Evolutionary conservation across 2,888 invertebrate genomes (phyloP), one percentile per base, ranked within the genome.

Genomic region (Drosophila austrosaltans): DNA sequence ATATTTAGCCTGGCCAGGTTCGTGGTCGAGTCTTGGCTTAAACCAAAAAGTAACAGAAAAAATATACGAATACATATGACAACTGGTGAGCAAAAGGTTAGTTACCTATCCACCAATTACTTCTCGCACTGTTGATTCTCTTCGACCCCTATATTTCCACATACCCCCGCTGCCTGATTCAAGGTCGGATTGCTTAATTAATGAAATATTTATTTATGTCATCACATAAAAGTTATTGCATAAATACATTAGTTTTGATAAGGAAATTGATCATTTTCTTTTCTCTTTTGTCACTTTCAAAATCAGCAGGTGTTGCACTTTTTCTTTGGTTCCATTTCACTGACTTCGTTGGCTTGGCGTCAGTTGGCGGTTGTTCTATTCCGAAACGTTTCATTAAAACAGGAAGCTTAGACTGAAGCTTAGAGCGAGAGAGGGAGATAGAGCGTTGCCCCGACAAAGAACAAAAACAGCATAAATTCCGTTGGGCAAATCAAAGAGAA

Each of bases 271-370:
- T 63, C 25, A 56, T 39, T 48, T 44, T 10, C n/a, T 28, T 64
- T 64, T 57, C 16, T 48, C 36, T 84, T 72, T 58, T 77, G 65
- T 75, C 75, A 65, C 85, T 83, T 78, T 81, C 71, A 58, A 56
- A 30, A 48, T 74, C 69, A 87, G 72, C 85, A 84, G 85, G 82
- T 80, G 81, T 77, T 76, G 61, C 72, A 40, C 22, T 42, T 60
- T 20, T 66, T 60, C 22, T 36, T 48, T 69, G 72, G 87, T 87
- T 87, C 82, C 87, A 75, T 73, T 56, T 79, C 73, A 82, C 63
- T 82, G 78, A 67, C 62, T 68, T 62, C 36, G 53, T 57, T n/a
- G 48, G 42, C 61, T 48, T 56, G 20, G 48, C 66, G 69, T 65
- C 71, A 67, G 64, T 59, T 74, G 71, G 56, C 57, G 61, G 42